Conservation (phyloP, 2,888 invertebrate species). For the Anthophora plumipes region DNA sequence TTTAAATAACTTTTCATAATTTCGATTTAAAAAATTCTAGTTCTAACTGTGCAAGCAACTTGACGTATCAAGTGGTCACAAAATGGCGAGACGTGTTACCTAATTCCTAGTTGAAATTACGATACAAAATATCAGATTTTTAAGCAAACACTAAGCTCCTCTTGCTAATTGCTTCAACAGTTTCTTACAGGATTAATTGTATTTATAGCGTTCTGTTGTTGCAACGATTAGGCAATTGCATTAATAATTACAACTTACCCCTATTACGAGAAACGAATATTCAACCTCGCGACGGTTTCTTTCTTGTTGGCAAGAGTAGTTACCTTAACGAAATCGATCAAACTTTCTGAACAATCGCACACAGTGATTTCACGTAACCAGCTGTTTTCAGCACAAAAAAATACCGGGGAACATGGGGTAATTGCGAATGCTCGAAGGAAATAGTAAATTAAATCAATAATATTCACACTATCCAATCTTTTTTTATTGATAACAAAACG, state of each 20-base stretch:
- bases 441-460: too few relatives aligned
- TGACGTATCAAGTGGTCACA: too few relatives aligned
- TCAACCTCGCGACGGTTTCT: slow-evolving; percentile 34
- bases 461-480: too few relatives aligned
- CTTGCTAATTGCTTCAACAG: too few relatives aligned
- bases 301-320: slow-evolving; percentile 53
- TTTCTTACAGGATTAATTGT: background rate
- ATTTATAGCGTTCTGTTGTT: background rate
- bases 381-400: too few relatives aligned
- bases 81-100: too few relatives aligned
- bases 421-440: too few relatives aligned
- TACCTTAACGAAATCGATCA: slow-evolving; percentile 63
- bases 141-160: background rate
- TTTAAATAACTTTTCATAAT: too few relatives aligned
- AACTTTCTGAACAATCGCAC: slow-evolving; percentile 25
- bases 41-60: background rate
- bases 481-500: too few relatives aligned
- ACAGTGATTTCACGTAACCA: background rate
- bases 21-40: background rate
- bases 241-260: slow-evolving; percentile 59
- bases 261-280: slow-evolving; percentile 24
- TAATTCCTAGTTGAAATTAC: too few relatives aligned
- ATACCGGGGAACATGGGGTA: too few relatives aligned
- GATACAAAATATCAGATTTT: background rate
- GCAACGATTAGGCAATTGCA: slow-evolving; percentile 16